Base-by-base conservation (phyloP, 1,140 invertebrate species). In the Ruditapes philippinarum region DNA sequence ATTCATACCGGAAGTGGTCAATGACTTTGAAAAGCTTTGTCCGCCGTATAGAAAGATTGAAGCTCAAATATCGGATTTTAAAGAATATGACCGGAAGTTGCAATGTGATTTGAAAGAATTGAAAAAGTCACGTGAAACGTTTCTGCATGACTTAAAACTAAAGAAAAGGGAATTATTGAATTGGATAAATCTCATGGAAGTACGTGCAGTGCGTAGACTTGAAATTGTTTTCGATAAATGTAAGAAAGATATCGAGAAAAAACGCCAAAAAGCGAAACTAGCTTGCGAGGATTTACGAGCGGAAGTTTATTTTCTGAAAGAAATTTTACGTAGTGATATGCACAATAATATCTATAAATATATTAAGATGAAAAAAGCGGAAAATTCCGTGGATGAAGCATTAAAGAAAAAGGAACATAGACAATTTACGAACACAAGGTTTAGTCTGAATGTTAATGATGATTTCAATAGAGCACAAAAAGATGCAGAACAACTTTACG, bases 171-270 rank as follows among this genome's bases (percentile, higher is more conserved):
- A 88, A 25, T n/a, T 88, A 22, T 19, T 88, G 22, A 40, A 79
- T 22, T 88, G 85, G 85, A 40, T 88, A 11, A 88, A 88, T 68
- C 42, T 79, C 0, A 88, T 88, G 85, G 85, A 88, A 70, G 85
- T 88, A 4, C 49, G 85, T 65, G 85, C 85, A 0, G 42, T 88
- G 36, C 45, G 60, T 54, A 42, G 76, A 31, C 33, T 88, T 7
- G 85, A 88, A 51, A 51, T 68, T 49, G 57, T 80, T 38, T 88
- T 62, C 28, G 85, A 88, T 40, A 62, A 65, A 38, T 88, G 85
- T 51, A 79, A 80, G 28, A 65, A 31, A 62, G 85, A 88, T n/a
- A 80, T 88, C 45, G 85, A 88, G 28, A 70, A 49, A 51, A 79
- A 80, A 40, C 51, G 85, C 17, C 42, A 70, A 17, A 79, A 88